Percentiles rank a stretch among this genome's conserved stretches.
These are phyloP conservation scores for Phodopus roborovskii DNA, from an alignment of 2,113 vertebrate genomes.

Conservation along the genomic window DNA sequence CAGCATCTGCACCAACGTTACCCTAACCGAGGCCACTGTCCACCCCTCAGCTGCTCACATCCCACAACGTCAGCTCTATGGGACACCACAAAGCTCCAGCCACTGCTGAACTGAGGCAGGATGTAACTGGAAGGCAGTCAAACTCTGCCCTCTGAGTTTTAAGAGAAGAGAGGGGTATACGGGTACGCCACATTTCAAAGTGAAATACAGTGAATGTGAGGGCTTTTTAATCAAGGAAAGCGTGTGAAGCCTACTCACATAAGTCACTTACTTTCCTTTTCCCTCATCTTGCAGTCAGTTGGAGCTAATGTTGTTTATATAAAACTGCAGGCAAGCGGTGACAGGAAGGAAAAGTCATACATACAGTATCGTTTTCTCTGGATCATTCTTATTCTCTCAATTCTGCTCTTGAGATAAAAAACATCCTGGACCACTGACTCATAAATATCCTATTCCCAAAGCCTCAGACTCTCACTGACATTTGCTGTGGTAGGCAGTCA, in stretches of 20 bases:
- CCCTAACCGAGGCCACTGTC: not conserved
- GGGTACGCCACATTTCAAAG: conserved; percentile 12
- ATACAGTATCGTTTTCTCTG: not conserved
- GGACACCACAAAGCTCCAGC: not conserved
- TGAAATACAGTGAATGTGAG: not conserved
- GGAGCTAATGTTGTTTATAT: conserved; percentile 18
- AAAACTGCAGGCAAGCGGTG: conserved; percentile 21
- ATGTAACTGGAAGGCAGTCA: not conserved
- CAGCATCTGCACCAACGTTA: not conserved
- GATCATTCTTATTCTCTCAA: not conserved
- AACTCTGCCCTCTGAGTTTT: not conserved
- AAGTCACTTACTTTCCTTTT: not conserved
- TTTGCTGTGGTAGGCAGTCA: not conserved
- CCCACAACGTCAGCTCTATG: not conserved
- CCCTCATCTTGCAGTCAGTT: not conserved
- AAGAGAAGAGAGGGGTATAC: not conserved
- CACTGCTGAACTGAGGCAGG: not conserved
- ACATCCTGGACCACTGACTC: not conserved
- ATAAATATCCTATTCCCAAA: not conserved
- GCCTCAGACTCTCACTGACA: not conserved
- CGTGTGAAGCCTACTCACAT: not conserved
- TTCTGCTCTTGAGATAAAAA: not conserved
- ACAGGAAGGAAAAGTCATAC: not conserved
- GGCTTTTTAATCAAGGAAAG: not conserved
- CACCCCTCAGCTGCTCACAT: not conserved